These are phyloP conservation scores for Dastarcus helophoroides DNA, from an alignment of 2,888 invertebrate species.

Conservation along the genomic window DNA sequence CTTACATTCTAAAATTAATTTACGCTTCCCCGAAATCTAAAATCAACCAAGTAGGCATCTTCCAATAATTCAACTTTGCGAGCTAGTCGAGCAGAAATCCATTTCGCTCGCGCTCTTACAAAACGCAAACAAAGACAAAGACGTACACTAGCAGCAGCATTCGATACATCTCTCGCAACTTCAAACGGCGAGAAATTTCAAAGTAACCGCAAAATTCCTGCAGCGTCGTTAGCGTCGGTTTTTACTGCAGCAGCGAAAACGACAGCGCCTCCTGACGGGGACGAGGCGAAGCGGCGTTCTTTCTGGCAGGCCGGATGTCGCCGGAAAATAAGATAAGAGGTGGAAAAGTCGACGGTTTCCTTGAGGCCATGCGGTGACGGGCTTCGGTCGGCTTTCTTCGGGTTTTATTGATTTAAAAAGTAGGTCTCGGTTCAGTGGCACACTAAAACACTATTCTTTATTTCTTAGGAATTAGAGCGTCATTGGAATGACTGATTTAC, in stretches of 20 bases:
- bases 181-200: slow-evolving; percentile 8
- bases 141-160: slow-evolving; percentile 12
- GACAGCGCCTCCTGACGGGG: slow-evolving; percentile 5
- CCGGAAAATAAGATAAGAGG: no score
- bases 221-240: no score
- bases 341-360: no score
- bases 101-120: slow-evolving; percentile 13
- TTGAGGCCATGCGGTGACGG: no score
- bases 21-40: slow-evolving; percentile 14
- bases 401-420: no score
- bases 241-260: slow-evolving; percentile 2
- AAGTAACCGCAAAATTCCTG: slow-evolving; percentile 11
- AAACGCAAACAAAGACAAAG: slow-evolving; percentile 22
- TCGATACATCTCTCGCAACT: slow-evolving; percentile 10
- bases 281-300: no score
- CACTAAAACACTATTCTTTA: no score
- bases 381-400: no score
- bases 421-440: no score
- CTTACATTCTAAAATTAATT: slow-evolving; percentile 5
- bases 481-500: no score
- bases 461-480: no score
- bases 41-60: slow-evolving; percentile 13
- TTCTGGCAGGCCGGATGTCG: no score
- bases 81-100: slow-evolving; percentile 9
- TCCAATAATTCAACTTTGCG: slow-evolving; percentile 11